These are phyloP conservation scores for Silurus meridionalis DNA, from an alignment of 2,113 vertebrate species.

Conservation along the genomic window DNA sequence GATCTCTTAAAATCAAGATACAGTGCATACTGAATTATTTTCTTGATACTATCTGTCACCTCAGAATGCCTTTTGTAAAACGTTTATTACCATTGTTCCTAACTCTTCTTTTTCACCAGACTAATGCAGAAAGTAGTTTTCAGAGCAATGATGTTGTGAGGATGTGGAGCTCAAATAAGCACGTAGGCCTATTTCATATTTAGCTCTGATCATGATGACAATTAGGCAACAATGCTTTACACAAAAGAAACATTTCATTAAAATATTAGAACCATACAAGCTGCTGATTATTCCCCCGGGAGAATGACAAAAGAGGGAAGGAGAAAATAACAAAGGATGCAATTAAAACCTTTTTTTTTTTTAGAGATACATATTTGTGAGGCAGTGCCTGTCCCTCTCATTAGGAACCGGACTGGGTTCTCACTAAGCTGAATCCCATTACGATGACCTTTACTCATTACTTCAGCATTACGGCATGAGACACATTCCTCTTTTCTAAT, in stretches of 20 bases:
- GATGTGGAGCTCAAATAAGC: conserved; percentile 67
- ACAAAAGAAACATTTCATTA: conserved; percentile 61
- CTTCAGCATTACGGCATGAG: conserved; percentile 63
- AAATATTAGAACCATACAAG: conserved; percentile 46
- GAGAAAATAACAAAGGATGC: conserved; percentile 32
- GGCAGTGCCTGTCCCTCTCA: conserved; percentile 63
- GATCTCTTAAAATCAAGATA: no score
- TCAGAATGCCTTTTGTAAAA: conserved; percentile 51
- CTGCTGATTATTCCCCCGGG: conserved; percentile 27
- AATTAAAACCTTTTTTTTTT: conserved; percentile 46
- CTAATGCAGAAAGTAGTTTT: conserved; percentile 65
- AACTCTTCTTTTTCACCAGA: conserved; percentile 61
- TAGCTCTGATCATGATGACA: conserved; percentile 38
- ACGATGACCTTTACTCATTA: conserved; percentile 73
- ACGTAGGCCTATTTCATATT: conserved; percentile 14
- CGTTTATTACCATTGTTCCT: conserved; percentile 61
- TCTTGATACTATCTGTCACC: conserved; percentile 36
- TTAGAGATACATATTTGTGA: conserved; percentile 45
- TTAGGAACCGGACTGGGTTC: conserved; percentile 60
- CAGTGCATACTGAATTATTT: no score
- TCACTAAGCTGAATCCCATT: conserved; percentile 68
- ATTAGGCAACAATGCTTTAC: conserved; percentile 45
- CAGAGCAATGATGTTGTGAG: conserved; percentile 54
- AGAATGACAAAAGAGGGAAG: conserved; percentile 2
- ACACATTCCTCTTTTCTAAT: conserved; percentile 70